phyloP scores from a whole-genome alignment of 2,888 invertebrate species.

The Seira ritae region DNA sequence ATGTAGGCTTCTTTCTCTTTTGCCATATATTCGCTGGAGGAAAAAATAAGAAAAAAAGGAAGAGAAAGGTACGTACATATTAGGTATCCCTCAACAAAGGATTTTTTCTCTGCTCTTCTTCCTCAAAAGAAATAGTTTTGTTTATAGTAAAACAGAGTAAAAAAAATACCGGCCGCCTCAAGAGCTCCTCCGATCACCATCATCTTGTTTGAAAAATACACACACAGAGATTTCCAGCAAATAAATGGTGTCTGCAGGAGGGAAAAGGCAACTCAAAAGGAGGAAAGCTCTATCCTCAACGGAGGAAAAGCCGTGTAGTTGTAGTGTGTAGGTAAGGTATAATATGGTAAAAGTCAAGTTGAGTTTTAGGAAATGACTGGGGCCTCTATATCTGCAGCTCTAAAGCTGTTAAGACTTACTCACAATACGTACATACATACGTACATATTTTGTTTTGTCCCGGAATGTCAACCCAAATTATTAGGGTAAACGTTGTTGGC shows the following conservation, averaged over 20 bases:
- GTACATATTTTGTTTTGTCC: not conserved
- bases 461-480: conserved; percentile 3
- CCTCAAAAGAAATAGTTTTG: not conserved
- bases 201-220: not conserved
- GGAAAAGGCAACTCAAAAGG: not conserved
- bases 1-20: not conserved
- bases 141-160: not conserved
- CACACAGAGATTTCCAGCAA: not conserved
- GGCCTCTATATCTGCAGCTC: too few species aligned
- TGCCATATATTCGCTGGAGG: not conserved
- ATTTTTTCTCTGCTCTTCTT: not conserved
- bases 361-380: too few species aligned
- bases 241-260: not conserved
- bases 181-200: not conserved
- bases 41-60: conserved; percentile 1
- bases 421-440: not conserved
- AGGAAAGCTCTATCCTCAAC: not conserved
- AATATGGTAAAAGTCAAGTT: too few species aligned
- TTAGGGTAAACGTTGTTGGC: conserved; percentile 3
- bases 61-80: not conserved
- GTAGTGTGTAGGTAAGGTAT: too few species aligned
- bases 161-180: not conserved
- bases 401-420: too few species aligned
- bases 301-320: not conserved
- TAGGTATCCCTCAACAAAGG: not conserved